These are phyloP conservation scores for Ooceraea biroi DNA, from an alignment of 1,140 invertebrate genomes.

Conservation along the genomic window DNA sequence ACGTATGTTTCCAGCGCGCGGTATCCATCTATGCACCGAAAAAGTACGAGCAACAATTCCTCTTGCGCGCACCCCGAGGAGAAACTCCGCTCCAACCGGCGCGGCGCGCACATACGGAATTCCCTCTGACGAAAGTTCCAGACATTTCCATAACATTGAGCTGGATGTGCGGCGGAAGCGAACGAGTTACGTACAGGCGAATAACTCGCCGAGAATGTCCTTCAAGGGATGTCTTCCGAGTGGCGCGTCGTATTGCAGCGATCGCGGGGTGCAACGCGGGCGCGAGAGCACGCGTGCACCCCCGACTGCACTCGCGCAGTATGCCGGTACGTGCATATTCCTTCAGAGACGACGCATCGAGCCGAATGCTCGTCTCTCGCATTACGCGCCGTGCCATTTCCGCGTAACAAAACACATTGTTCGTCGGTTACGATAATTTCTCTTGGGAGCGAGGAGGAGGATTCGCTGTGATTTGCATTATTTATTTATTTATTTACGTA, in stretches of 20 bases:
- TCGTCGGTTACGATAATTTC: conserved; percentile 42
- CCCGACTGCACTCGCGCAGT: conserved; percentile 23
- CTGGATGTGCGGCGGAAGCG: conserved; percentile 11
- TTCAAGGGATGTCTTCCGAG: conserved; percentile 56
- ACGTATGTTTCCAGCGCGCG: conserved; percentile 17
- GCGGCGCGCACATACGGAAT: conserved; percentile 40
- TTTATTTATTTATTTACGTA: background rate
- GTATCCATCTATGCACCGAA: background rate
- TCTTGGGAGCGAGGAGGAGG: background rate
- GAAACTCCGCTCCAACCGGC: conserved; percentile 12
- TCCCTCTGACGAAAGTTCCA: conserved; percentile 56
- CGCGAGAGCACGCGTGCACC: background rate
- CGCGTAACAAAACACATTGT: conserved; percentile 33
- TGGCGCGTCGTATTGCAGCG: conserved; percentile 44
- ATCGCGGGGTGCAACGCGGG: conserved; percentile 46
- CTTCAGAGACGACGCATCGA: conserved; percentile 42
- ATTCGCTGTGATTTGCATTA: background rate
- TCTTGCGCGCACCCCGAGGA: conserved; percentile 8
- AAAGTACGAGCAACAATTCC: conserved; percentile 47
- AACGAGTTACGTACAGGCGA: conserved; percentile 63
- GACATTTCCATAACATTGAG: conserved; percentile 64
- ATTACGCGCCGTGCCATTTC: conserved; percentile 36
- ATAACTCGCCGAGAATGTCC: conserved; percentile 58
- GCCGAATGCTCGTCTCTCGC: conserved; percentile 41
- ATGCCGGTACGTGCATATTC: conserved; percentile 20